Conservation (phyloP, 1,140 invertebrate genomes). For the Drosophila kurseongensis region DNA sequence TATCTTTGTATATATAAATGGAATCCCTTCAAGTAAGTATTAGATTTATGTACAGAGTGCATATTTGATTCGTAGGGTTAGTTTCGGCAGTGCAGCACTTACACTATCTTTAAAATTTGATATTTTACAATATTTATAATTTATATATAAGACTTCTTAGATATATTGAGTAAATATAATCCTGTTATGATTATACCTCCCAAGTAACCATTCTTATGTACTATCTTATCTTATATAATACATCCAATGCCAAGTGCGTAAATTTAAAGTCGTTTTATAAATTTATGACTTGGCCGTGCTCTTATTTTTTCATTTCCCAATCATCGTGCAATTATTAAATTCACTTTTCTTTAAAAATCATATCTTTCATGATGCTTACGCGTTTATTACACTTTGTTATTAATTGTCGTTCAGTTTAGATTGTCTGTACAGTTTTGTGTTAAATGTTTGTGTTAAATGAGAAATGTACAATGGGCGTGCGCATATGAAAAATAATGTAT, state of each 20-base stretch:
- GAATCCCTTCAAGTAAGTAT: slow-evolving; percentile 7
- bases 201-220: background rate
- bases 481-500: slow-evolving; percentile 4
- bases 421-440: slow-evolving; percentile 30
- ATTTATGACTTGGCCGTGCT: slow-evolving; percentile 7
- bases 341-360: background rate
- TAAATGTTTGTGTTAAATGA: slow-evolving; percentile 11
- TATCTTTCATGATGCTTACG: slow-evolving; percentile 6
- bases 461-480: slow-evolving; percentile 29
- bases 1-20: no score
- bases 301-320: background rate
- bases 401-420: slow-evolving; percentile 11
- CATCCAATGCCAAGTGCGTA: slow-evolving; percentile 2
- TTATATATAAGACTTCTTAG: background rate
- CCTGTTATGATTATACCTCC: no score
- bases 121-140: slow-evolving; percentile 11
- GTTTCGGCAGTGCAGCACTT: slow-evolving; percentile 25
- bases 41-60: slow-evolving; percentile 36
- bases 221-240: background rate
- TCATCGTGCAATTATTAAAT: slow-evolving; percentile 15
- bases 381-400: slow-evolving; percentile 34
- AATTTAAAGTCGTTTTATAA: slow-evolving; percentile 13
- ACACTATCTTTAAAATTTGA: slow-evolving; percentile 8
- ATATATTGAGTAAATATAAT: no score
- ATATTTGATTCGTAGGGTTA: slow-evolving; percentile 22